These are phyloP conservation scores for Vanessa tameamea DNA, from an alignment of 1,140 invertebrate genomes.

Conservation along the genomic window DNA sequence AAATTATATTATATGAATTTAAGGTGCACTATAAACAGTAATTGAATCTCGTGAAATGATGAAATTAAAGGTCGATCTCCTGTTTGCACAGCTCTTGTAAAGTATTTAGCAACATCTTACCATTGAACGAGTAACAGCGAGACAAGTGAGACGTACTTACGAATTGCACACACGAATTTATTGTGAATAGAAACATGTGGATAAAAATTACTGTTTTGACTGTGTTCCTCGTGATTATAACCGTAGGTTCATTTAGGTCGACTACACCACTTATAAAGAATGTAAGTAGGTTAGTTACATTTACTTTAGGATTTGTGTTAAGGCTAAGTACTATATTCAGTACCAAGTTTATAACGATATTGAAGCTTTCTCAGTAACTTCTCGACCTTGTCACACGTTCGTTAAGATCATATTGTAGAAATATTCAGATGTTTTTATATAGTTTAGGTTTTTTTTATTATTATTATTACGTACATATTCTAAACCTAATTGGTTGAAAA, in stretches of 20 bases:
- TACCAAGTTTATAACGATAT: background rate
- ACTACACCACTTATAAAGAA: constrained; percentile 65
- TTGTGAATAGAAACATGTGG: constrained; percentile 5
- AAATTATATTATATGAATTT: background rate
- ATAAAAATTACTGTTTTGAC: constrained; percentile 15
- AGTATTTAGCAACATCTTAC: constrained; percentile 3
- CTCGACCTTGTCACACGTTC: too few relatives aligned
- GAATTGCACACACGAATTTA: background rate
- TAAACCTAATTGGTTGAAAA: too few relatives aligned
- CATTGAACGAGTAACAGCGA: constrained; percentile 26
- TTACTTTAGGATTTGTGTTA: background rate
- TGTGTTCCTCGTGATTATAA: constrained; percentile 7
- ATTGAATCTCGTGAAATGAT: background rate
- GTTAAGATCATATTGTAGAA: too few relatives aligned
- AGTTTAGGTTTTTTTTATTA: too few relatives aligned
- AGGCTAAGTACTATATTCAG: background rate
- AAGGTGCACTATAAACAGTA: background rate
- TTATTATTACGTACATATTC: too few relatives aligned
- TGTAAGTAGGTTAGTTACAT: constrained; percentile 43
- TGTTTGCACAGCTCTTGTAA: background rate
- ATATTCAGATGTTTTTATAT: too few relatives aligned
- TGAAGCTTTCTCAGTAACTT: constrained; percentile 1
- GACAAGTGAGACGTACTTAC: constrained; percentile 11
- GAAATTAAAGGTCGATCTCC: constrained; percentile 5
- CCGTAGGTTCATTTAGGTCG: constrained; percentile 32